These are phyloP conservation scores for Larimichthys polyactis DNA, from an alignment of 2,113 vertebrate genomes.

Conservation along the genomic window DNA sequence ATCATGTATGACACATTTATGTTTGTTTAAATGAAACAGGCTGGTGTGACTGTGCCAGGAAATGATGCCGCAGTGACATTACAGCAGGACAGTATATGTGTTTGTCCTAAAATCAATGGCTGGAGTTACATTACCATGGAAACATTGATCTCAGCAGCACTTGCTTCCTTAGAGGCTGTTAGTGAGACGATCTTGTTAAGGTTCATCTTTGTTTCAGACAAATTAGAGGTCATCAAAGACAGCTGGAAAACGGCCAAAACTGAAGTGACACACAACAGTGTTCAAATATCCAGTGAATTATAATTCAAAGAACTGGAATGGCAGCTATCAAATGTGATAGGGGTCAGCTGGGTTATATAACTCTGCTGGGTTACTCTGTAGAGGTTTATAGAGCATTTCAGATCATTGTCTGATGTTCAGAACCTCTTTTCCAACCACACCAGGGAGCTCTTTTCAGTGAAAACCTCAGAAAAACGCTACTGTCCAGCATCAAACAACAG, in stretches of 20 bases:
- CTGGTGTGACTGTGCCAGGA: neutral
- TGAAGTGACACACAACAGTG: no score
- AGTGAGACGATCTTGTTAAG: neutral
- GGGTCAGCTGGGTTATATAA: no score
- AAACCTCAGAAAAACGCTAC: neutral
- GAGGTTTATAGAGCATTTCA: neutral
- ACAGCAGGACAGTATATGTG: neutral
- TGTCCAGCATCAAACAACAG: neutral
- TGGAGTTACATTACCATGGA: conserved; percentile 36
- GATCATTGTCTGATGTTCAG: neutral
- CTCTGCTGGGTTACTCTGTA: neutral
- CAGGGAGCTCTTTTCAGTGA: neutral
- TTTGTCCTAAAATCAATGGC: conserved; percentile 25
- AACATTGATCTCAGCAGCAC: conserved; percentile 32
- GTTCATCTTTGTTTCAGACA: neutral
- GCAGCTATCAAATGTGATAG: neutral
- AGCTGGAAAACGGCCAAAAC: neutral
- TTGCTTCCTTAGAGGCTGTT: neutral
- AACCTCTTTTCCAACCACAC: neutral
- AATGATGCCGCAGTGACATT: neutral
- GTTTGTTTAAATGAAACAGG: neutral
- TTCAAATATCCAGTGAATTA: neutral
- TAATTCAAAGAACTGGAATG: neutral
- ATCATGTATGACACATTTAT: neutral
- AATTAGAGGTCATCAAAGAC: neutral